Evolutionary conservation across 1,140 invertebrate species (phyloP).

Genomic region (Solenopsis fugax): DNA sequence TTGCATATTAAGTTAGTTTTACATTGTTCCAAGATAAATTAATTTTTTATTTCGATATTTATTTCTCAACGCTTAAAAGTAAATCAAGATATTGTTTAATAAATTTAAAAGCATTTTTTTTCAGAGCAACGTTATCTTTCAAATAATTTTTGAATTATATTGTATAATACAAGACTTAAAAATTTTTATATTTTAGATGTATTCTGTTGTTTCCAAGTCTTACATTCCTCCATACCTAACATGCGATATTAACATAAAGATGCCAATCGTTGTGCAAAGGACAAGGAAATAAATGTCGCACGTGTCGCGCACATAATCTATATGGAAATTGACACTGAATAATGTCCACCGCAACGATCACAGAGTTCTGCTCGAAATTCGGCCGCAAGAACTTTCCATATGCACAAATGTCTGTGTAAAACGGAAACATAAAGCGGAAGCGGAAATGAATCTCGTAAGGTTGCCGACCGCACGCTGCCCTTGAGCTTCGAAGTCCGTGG

Average conservation of each 20-base stretch:
- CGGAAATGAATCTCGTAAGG: slow-evolving; percentile 73
- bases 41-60: neutral
- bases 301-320: slow-evolving; percentile 37
- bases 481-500: slow-evolving; percentile 67
- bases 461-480: slow-evolving; percentile 76
- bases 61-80: neutral
- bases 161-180: neutral
- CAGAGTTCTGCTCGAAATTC: neutral
- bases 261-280: neutral
- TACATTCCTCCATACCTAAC: neutral
- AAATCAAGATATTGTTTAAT: neutral
- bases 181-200: neutral
- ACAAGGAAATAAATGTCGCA: slow-evolving; percentile 29
- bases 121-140: neutral
- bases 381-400: slow-evolving; percentile 75
- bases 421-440: slow-evolving; percentile 76
- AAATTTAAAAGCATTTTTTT: neutral
- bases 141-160: neutral
- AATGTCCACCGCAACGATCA: slow-evolving; percentile 35
- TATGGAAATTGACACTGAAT: slow-evolving; percentile 24
- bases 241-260: slow-evolving; percentile 12
- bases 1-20: neutral
- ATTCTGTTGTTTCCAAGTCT: neutral
- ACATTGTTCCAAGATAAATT: neutral
- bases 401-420: slow-evolving; percentile 80